Evolutionary conservation across 2,888 invertebrate species (phyloP), one percentile per base, ranked within the genome.

Genomic region (Endotricha flammealis): DNA sequence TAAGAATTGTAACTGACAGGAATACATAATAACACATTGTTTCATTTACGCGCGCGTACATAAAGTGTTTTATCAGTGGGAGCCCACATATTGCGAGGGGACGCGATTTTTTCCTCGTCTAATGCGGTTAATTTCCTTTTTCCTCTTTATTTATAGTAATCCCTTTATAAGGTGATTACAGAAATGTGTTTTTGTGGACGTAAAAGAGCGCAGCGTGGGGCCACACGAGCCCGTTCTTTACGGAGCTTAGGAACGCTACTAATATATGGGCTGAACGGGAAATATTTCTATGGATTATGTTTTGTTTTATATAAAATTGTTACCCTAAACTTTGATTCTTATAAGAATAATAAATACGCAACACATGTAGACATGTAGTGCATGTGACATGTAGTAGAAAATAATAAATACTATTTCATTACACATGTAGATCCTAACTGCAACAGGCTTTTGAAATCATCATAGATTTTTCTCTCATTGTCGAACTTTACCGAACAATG

Each of bases 71-170:
- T 86, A 85, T 78, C 82, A 79, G 78, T 79, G 77, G 79, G 78
- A 76, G 77, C 75, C 64, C 81, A 83, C 83, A 85, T 83, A 85
- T 83, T 82, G 83, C 70, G 64, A 70, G 80, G 83, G 83, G 85
- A 69, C 64, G 69, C 71, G 64, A 71, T 76, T 81, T 81, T 81
- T 83, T 78, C 77, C 80, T 71, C 67, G 57, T 67, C 72, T 83
- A 85, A 85, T 80, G 83, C 82, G 83, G 83, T 85, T 85, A 86
- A 85, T 86, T 86, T 86, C 82, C 82, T 83, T 81, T 82, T 86
- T 85, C 85, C 85, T 86, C 73, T 85, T 85, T 86, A 86, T 86
- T 86, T 86, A 85, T 85, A 83, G 86, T 86, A 86, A 86, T 86
- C 85, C 82, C 85, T 83, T 83, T 85, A 85, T 86, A 86, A 85